Base-by-base conservation (phyloP, 2,888 invertebrate species). In the Acronicta psi region DNA sequence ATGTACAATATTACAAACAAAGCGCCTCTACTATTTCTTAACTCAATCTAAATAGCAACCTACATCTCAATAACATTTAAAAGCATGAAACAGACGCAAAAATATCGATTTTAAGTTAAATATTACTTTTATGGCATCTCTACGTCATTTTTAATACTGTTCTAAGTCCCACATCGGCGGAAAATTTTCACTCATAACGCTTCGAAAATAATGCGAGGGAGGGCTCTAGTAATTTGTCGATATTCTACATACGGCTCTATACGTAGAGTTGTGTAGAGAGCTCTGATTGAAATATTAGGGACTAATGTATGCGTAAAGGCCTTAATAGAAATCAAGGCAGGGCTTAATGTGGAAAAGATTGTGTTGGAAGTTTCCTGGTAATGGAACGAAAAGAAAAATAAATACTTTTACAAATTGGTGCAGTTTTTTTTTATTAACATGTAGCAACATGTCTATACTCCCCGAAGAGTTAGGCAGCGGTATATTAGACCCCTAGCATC, bases 141-240 rank as follows among this genome's bases (percentile, higher is more conserved):
- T 80, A 73, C 69, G 52, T 61, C 64, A 64, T 68, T 73, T 61
- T 56, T 63, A 68, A 34, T 34, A 70, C 73, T 76, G 63, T 69
- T 80, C 69, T 81, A 65, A 75, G 72, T 64, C 52, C 44, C 60
- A 45, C 45, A 58, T 61, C 69, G 45, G 70, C 79, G 82, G 81
- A 79, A 87, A 86, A 85, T 85, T 83, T 79, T 82, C 84, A 73
- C 82, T 84, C 80, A 81, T 84, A 84, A 82, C 80, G 81, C 71
- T 64, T 67, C 55, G 81, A 84, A 86, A 86, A 81, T 87, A 87
- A 81, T 76, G 80, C 66, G 58, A 50, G 73, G 80, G 81, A 77
- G 81, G 77, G 77, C 71, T 77, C 80, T 80, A 84, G 84, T 86
- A 86, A 86, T 86, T 86, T 85, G 83, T 79, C 86, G 81, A 85